Conservation (phyloP, 2,888 invertebrate species). For the Idaea dimidiata region DNA sequence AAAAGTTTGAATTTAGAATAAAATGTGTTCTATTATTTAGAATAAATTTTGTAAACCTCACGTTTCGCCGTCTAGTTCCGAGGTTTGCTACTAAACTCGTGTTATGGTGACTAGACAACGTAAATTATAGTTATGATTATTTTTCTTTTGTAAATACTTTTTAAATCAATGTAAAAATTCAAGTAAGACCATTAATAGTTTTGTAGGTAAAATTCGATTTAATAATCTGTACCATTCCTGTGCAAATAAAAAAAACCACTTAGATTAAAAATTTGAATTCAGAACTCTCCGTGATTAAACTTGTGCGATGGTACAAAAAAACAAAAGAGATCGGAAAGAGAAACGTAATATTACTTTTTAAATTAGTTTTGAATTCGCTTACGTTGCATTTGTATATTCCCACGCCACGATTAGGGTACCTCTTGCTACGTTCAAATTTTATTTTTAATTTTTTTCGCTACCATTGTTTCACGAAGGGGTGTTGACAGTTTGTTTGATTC, state of each 20-base stretch:
- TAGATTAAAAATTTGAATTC: background rate
- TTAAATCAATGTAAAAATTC: no score
- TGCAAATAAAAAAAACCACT: background rate
- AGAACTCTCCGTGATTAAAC: slow-evolving; percentile 13
- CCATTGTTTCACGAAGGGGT: slow-evolving; percentile 78
- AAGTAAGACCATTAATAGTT: no score
- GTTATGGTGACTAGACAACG: no score
- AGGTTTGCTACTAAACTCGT: no score
- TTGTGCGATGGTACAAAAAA: slow-evolving; percentile 35
- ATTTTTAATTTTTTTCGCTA: slow-evolving; percentile 69
- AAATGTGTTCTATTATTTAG: no score
- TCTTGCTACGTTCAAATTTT: slow-evolving; percentile 51
- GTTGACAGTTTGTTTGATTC: slow-evolving; percentile 80
- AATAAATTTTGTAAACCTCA: no score
- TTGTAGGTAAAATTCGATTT: no score
- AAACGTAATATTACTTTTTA: slow-evolving; percentile 76
- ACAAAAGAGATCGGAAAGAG: slow-evolving; percentile 42
- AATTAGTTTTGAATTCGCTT: slow-evolving; percentile 78
- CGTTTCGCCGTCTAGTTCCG: no score
- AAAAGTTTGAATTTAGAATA: no score
- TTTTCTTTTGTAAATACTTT: no score
- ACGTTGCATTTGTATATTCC: slow-evolving; percentile 77
- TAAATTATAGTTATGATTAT: no score
- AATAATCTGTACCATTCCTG: no score
- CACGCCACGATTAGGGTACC: slow-evolving; percentile 73